Base-by-base conservation (phyloP, 37 sponge, comb jelly and placozoan species). In the Aphrocallistes beatrix region DNA sequence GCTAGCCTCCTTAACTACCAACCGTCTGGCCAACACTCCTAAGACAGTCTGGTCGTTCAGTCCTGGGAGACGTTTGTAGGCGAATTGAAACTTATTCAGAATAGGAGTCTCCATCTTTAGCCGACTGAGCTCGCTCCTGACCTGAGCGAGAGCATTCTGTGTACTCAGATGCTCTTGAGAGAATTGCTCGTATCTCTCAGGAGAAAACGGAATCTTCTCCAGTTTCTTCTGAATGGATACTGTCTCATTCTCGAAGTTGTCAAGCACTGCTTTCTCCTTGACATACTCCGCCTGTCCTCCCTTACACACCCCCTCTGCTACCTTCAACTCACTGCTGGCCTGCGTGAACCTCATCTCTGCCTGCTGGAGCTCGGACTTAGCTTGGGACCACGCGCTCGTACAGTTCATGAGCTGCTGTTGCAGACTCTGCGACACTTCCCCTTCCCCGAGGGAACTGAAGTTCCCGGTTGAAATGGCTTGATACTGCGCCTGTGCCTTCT, bases 381-480 rank as follows among this genome's bases (percentile, higher is more conserved):
- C 94, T 37, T 84, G 48, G 45, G 92, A 91, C 38, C 93, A 85
- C 51, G 87, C 90, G 86, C 86, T 93, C 84, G 91, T 88, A 84
- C 90, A 89, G 28, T 92, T 89, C 92, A 45, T 23, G 50, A 49
- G 34, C 21, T 60, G 38, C 84, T 86, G 50, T 21, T 23, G 37
- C 21, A 82, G 38, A 6, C 21, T 37, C 23, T 38, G 87, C 1
- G 37, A 38, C n/a, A 84, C 38, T 34, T 39, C 82, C 17, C 37
- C 36, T 38, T 36, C 39, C 34, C 36, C 10, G 36, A 60, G 30
- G 36, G 49, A 47, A 38, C 86, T 87, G 38, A 93, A 91, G 45
- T 94, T 86, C 9, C 96, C 96, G 16, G 91, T 89, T 42, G 94
- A 94, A 6, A 96, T 90, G 23, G 96, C 96, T 82, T 96, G 94